phyloP scores from a whole-genome alignment of 1,140 invertebrate genomes.

The Papilio machaon region DNA sequence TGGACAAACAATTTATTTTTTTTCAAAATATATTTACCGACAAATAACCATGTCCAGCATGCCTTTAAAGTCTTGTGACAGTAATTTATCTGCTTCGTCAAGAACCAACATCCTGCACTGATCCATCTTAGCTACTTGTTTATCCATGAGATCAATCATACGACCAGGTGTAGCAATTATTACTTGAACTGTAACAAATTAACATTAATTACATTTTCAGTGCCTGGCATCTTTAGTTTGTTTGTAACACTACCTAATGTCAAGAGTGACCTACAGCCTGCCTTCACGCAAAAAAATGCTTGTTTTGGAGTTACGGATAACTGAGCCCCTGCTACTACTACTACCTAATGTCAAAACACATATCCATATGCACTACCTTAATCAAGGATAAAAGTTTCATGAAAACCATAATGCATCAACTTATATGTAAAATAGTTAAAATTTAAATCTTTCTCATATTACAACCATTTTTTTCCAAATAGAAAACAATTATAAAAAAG shows the following conservation, averaged over 20 bases:
- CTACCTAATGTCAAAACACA: too few species aligned
- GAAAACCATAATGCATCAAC: neutral
- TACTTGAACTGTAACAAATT: constrained; percentile 91
- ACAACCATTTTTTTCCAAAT: neutral
- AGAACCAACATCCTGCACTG: constrained; percentile 98
- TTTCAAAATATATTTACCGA: constrained; percentile 77
- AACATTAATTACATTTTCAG: constrained; percentile 29
- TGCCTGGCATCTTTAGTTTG: neutral
- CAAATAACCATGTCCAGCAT: constrained; percentile 98
- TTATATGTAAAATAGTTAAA: too few species aligned
- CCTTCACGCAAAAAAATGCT: too few species aligned
- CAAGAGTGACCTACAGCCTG: too few species aligned
- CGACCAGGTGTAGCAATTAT: constrained; percentile 99
- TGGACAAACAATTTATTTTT: neutral
- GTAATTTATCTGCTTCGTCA: constrained; percentile 99
- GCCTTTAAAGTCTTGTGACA: constrained; percentile 99
- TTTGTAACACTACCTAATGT: too few species aligned
- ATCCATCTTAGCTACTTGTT: constrained; percentile 97
- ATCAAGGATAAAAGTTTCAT: too few species aligned
- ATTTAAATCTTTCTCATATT: too few species aligned
- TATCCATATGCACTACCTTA: too few species aligned
- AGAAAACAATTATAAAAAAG: constrained; percentile 22
- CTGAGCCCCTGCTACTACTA: too few species aligned
- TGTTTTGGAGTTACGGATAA: too few species aligned
- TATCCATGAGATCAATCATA: constrained; percentile 99